Evolutionary conservation across 1,140 invertebrate species (phyloP).

Genomic region (Drosophila ogumai): DNA sequence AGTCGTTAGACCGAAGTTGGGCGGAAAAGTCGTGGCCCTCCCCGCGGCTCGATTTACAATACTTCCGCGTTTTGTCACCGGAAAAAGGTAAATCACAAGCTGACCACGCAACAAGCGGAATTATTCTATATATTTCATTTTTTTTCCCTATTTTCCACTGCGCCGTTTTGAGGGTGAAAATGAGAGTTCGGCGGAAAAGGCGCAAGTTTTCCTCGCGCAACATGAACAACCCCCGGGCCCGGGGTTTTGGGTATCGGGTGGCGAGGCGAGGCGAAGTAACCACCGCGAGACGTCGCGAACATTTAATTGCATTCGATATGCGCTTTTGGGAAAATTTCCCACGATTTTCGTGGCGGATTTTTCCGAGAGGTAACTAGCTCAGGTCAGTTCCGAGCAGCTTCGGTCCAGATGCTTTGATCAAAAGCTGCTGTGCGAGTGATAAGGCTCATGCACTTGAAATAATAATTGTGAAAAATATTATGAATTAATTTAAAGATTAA

Average conservation of each 20-base stretch:
- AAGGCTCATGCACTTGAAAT: background rate
- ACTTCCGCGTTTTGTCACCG: constrained; percentile 79
- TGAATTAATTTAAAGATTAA: background rate
- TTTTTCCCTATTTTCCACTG: constrained; percentile 42
- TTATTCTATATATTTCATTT: constrained; percentile 31
- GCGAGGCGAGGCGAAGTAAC: constrained; percentile 41
- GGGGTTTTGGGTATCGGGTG: constrained; percentile 39
- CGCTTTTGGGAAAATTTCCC: constrained; percentile 80
- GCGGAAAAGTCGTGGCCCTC: constrained; percentile 24
- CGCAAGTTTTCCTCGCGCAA: constrained; percentile 60
- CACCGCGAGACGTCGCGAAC: constrained; percentile 58
- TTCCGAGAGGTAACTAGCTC: constrained; percentile 59
- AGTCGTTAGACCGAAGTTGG: constrained; percentile 62
- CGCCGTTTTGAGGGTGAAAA: constrained; percentile 71
- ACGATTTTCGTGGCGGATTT: constrained; percentile 77
- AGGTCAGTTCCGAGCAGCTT: constrained; percentile 28
- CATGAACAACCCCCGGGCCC: constrained; percentile 49
- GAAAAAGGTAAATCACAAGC: constrained; percentile 81
- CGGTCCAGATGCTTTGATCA: constrained; percentile 62
- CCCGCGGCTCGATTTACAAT: constrained; percentile 58
- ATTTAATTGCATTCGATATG: constrained; percentile 82
- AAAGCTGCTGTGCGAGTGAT: constrained; percentile 55
- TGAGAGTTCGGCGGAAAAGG: constrained; percentile 53
- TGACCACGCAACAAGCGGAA: constrained; percentile 79
- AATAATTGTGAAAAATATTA: background rate